phyloP scores from a whole-genome alignment of 2,797 vertebrate genomes.

The Leptodactylus fallax region DNA sequence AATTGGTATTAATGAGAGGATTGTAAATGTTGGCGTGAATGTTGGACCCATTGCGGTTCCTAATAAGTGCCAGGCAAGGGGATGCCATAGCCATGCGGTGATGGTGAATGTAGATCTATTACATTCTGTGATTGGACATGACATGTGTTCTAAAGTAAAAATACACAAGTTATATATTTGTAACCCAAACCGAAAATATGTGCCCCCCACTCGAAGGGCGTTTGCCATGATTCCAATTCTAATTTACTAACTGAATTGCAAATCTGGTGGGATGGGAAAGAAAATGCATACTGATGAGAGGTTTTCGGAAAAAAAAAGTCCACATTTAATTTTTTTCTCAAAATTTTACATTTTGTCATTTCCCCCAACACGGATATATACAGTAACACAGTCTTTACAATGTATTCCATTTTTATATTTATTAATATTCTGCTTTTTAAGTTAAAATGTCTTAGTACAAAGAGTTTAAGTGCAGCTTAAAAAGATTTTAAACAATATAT shows the following conservation, averaged over 20 bases:
- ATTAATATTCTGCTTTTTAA: not conserved
- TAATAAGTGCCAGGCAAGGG: not conserved
- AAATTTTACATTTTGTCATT: not conserved
- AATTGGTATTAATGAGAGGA: conserved; percentile 52
- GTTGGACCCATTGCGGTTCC: conserved; percentile 19
- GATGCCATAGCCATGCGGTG: not conserved
- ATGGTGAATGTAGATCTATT: not conserved
- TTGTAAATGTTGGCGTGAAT: not conserved
- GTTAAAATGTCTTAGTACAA: not conserved
- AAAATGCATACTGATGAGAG: not conserved
- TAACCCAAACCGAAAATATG: too few species aligned
- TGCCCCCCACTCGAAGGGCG: not conserved
- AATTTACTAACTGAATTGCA: not conserved
- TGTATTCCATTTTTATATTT: not conserved
- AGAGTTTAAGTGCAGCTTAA: conserved; percentile 34
- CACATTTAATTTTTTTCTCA: not conserved
- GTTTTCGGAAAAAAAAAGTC: not conserved
- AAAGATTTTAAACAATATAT: conserved; percentile 6
- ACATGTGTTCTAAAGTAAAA: not conserved
- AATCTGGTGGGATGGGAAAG: not conserved
- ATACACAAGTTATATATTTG: not conserved
- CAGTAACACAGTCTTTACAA: not conserved
- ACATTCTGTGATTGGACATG: not conserved
- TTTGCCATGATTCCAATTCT: not conserved
- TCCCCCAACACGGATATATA: not conserved